phyloP scores from a whole-genome alignment of 1,140 invertebrate species.

The Dreissena polymorpha region DNA sequence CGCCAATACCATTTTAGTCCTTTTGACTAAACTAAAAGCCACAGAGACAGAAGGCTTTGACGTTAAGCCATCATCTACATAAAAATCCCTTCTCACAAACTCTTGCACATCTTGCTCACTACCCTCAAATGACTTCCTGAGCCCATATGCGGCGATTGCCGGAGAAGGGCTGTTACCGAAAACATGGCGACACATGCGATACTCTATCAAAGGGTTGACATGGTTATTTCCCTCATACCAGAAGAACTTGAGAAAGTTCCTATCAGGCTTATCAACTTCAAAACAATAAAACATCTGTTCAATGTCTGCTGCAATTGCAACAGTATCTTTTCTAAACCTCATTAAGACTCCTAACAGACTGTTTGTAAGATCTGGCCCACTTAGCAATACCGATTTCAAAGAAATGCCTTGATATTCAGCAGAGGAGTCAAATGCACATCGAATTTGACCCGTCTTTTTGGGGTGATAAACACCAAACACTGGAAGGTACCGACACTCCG shows the following conservation, averaged over 20 bases:
- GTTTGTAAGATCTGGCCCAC: slow-evolving; percentile 77
- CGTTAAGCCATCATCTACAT: slow-evolving; percentile 37
- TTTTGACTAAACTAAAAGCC: background rate
- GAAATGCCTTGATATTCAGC: slow-evolving; percentile 31
- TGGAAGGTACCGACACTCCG: slow-evolving; percentile 50
- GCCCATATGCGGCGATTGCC: too few species aligned
- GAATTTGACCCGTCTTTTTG: slow-evolving; percentile 25
- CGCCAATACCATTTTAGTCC: background rate
- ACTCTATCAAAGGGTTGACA: too few species aligned
- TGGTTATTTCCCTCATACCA: slow-evolving; percentile 36
- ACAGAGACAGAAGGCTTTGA: background rate
- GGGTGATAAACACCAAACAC: slow-evolving; percentile 58
- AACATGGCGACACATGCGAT: too few species aligned
- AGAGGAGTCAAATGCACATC: slow-evolving; percentile 55
- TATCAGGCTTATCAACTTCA: slow-evolving; percentile 9
- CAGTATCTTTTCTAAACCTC: slow-evolving; percentile 1
- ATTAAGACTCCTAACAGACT: slow-evolving; percentile 11
- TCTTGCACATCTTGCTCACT: too few species aligned
- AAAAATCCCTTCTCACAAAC: too few species aligned
- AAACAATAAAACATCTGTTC: slow-evolving; percentile 60
- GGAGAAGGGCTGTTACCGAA: too few species aligned
- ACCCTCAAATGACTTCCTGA: too few species aligned
- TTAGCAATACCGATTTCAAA: slow-evolving; percentile 14
- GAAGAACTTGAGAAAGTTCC: slow-evolving; percentile 53
- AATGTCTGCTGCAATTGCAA: slow-evolving; percentile 24